Conservation (phyloP, 2,797 vertebrate genomes). For the Harpagifer antarcticus region DNA sequence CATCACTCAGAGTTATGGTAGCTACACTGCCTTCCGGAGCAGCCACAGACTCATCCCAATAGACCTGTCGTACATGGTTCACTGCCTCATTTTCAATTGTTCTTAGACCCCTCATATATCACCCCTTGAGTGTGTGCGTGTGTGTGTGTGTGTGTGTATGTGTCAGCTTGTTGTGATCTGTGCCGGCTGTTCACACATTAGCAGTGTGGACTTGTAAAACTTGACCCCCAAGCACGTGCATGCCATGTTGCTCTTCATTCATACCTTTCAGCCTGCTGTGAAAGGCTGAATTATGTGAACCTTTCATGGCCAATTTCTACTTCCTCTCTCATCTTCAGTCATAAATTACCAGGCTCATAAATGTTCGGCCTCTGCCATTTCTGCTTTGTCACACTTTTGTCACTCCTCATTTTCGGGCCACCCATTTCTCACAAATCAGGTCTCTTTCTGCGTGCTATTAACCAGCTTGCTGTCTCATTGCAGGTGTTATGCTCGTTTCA, state of each 20-base stretch:
- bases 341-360: constrained; percentile 27
- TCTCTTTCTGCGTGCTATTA: constrained; percentile 2
- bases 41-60: constrained; percentile 59
- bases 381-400: constrained; percentile 23
- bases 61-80: constrained; percentile 72
- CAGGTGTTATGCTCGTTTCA: too few species aligned
- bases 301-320: constrained; percentile 18
- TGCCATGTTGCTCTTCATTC: constrained; percentile 47
- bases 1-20: constrained; percentile 65
- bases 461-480: constrained; percentile 3
- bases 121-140: too few species aligned
- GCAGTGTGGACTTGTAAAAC: constrained; percentile 33
- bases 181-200: constrained; percentile 60
- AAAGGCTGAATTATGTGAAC: constrained; percentile 31
- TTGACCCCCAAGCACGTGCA: constrained; percentile 50
- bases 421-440: constrained; percentile 25
- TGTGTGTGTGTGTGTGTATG: neutral
- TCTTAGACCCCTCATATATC: too few species aligned
- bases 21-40: constrained; percentile 55
- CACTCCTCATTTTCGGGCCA: constrained; percentile 28
- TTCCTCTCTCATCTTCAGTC: constrained; percentile 14
- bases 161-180: constrained; percentile 27
- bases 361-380: constrained; percentile 29
- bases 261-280: constrained; percentile 13
- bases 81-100: constrained; percentile 78